Base-by-base conservation (phyloP, 2,113 vertebrate genomes). In the Orcinus orca region DNA sequence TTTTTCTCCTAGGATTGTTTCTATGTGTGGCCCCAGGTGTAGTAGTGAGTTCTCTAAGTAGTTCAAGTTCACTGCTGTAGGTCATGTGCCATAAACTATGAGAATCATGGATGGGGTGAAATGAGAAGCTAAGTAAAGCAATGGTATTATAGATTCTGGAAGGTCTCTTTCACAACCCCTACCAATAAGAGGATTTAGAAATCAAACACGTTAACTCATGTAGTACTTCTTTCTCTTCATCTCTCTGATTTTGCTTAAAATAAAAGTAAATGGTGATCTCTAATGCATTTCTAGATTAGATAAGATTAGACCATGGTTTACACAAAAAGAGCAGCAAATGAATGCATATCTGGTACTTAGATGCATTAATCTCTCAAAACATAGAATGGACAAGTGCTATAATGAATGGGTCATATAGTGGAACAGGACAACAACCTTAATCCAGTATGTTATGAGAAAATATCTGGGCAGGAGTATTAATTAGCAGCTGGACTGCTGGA, bases 361-460 rank as follows among this genome's bases (percentile, higher is more conserved):
- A 83, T 41, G 90, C 36, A 77, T 21, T 94, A 50, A 86, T 50
- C 12, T 94, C 96, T 94, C 21, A 88, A 44, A 95, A 88, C 20
- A 47, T 0, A 88, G 1, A 93, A 55, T n/a, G 50, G 26, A n/a
- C 6, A 90, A 62, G 23, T 44, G 18, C 36, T 79, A 36, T 91
- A 87, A 26, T 55, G 10, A 93, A 87, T 63, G 53, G 53, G 7
- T 13, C 68, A 84, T 53, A 63, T 3, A 53, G 31, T 90, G 87
- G 92, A 87, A 93, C 29, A 55, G 58, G 18, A 79, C 18, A 85
- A 17, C 4, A 62, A 14, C 65, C 41, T 94, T 62, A 74, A 92
- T 70, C 44, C 76, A 85, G 31, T 60, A 47, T 44, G 29, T 31
- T 83, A 9, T 71, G 17, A 63, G 2, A n/a, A 95, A 33, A 6